A percentile compares a stretch with the other conserved stretches of the same genome.
phyloP scores from a whole-genome alignment of 1,140 invertebrate species.

The Lepidurus arcticus region DNA sequence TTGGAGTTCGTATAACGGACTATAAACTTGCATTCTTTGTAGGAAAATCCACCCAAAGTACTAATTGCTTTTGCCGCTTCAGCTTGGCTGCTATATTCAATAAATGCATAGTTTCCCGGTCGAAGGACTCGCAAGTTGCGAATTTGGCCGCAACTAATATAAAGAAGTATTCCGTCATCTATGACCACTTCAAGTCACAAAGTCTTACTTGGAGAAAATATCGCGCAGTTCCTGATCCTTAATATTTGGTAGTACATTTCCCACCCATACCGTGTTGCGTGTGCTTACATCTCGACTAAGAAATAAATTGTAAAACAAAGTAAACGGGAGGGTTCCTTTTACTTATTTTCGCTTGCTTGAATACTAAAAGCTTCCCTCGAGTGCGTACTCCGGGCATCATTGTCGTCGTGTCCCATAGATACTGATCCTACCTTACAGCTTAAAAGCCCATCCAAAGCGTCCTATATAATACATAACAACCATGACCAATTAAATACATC shows the following conservation, averaged over 20 bases:
- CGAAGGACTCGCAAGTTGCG: neutral
- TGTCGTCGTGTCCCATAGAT: neutral
- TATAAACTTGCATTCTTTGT: neutral
- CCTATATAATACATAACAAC: neutral
- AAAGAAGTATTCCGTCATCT: neutral
- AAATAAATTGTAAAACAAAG: neutral
- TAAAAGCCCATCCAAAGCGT: neutral
- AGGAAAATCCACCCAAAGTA: neutral
- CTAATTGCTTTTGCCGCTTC: neutral
- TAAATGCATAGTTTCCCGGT: neutral
- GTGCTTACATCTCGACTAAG: neutral
- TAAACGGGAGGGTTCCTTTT: neutral
- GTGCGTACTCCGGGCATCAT: neutral
- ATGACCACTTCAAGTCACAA: neutral
- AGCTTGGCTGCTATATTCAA: neutral
- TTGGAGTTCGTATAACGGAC: neutral
- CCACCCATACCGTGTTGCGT: neutral
- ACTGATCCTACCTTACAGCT: neutral
- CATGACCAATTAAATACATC: neutral
- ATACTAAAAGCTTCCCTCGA: neutral
- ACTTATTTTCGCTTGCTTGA: neutral
- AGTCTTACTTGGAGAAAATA: neutral
- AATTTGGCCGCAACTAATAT: neutral
- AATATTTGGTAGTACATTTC: neutral
- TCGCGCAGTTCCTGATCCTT: neutral